Evolutionary conservation across 2,113 vertebrate genomes (phyloP).

Genomic region (Psittacus erithacus): DNA sequence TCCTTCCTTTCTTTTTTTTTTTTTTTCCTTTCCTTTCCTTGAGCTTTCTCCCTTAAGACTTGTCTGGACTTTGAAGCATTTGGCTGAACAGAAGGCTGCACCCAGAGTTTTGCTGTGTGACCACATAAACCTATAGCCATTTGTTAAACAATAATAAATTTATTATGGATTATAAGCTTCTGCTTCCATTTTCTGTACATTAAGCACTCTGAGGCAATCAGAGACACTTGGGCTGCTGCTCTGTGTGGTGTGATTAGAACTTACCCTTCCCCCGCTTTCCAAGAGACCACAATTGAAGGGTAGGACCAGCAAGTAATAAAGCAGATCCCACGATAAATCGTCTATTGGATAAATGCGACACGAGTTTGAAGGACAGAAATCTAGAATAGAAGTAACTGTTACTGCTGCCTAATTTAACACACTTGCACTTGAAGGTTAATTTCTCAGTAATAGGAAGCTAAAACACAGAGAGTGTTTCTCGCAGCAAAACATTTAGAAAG

Average conservation of each 20-base stretch:
- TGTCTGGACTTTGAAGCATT: constrained; percentile 20
- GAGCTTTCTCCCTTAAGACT: neutral
- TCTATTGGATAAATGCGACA: neutral
- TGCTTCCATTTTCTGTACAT: neutral
- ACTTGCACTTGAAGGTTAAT: neutral
- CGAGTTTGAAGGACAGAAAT: neutral
- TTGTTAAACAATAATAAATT: constrained; percentile 29
- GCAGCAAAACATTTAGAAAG: neutral
- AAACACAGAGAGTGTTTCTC: neutral
- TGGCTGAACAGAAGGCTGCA: constrained; percentile 1
- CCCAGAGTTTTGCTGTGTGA: neutral
- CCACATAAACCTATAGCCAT: neutral
- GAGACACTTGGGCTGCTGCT: neutral
- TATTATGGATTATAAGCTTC: constrained; percentile 31
- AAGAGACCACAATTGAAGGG: neutral
- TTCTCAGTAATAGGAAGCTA: neutral
- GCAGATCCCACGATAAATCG: neutral
- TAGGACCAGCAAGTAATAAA: constrained; percentile 33
- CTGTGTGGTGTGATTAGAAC: neutral
- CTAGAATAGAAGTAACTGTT: neutral
- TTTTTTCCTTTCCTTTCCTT: neutral
- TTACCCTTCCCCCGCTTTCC: neutral
- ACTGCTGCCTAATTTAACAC: neutral
- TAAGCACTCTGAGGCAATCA: constrained; percentile 13
- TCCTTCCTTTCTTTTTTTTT: neutral